Conservation (phyloP, 1,140 invertebrate genomes). For the Plectrocnemia conspersa region DNA sequence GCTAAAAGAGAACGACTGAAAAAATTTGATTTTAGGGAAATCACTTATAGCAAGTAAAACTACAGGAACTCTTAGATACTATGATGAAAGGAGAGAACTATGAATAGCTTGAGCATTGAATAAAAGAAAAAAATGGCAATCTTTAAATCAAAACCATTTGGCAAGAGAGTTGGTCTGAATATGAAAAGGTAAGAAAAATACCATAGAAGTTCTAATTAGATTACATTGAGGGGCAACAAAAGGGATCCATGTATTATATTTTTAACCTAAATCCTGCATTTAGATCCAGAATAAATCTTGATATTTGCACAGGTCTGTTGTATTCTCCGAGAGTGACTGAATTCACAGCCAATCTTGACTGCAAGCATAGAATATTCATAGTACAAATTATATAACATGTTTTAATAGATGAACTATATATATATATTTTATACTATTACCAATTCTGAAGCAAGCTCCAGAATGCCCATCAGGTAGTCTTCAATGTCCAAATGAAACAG, state of each 20-base stretch:
- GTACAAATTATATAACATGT: conserved; percentile 19
- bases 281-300: conserved; percentile 78
- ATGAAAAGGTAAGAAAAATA: not conserved
- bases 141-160: too few species aligned
- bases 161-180: too few species aligned
- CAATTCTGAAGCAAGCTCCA: conserved; percentile 78
- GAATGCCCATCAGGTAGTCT: conserved; percentile 80
- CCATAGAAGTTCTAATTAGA: too few species aligned
- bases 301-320: conserved; percentile 72
- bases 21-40: too few species aligned
- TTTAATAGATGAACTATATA: conserved; percentile 20
- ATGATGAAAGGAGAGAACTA: too few species aligned
- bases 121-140: too few species aligned
- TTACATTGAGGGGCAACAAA: not conserved
- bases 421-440: conserved; percentile 48
- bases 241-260: not conserved
- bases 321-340: conserved; percentile 84
- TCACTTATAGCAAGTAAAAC: too few species aligned
- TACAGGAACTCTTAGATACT: too few species aligned
- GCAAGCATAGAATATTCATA: conserved; percentile 36
- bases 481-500: conserved; percentile 88
- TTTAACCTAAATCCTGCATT: conserved; percentile 76
- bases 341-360: conserved; percentile 80
- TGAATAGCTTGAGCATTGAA: too few species aligned
- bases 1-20: too few species aligned